phyloP scores from a whole-genome alignment of 2,113 vertebrate genomes.

The Indicator indicator region DNA sequence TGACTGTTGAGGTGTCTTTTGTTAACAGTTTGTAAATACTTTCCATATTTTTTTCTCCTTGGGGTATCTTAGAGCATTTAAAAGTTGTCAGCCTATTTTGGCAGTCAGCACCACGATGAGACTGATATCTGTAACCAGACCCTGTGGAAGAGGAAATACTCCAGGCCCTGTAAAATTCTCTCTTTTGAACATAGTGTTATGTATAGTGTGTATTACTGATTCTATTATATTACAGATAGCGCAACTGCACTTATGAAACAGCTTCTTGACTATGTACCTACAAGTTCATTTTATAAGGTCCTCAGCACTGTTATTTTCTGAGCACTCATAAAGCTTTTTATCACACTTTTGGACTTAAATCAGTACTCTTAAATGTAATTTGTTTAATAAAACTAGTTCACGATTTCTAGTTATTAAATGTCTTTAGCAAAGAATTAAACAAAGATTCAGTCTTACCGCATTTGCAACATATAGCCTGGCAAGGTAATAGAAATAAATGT shows the following conservation, averaged over 20 bases:
- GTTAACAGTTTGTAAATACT: background rate
- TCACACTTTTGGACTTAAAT: background rate
- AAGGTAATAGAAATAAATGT: background rate
- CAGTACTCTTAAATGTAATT: background rate
- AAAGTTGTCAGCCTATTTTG: background rate
- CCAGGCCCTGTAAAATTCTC: background rate
- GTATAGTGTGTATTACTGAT: background rate
- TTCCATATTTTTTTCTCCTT: background rate
- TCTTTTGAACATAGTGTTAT: background rate
- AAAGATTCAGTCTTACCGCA: background rate
- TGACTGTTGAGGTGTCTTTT: background rate
- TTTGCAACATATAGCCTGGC: background rate
- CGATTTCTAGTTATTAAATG: background rate
- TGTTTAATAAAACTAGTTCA: background rate
- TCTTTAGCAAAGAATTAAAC: background rate
- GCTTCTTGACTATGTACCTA: background rate
- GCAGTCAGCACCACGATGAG: background rate
- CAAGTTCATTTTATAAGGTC: background rate
- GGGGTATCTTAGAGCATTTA: background rate
- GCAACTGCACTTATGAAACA: background rate
- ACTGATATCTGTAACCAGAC: background rate
- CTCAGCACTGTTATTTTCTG: background rate
- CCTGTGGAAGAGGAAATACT: background rate
- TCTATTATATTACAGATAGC: background rate
- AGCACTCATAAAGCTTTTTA: background rate